Evolutionary conservation across 2,888 invertebrate species (phyloP), one percentile per base, ranked within the genome.

Genomic region (Altica lythri): DNA sequence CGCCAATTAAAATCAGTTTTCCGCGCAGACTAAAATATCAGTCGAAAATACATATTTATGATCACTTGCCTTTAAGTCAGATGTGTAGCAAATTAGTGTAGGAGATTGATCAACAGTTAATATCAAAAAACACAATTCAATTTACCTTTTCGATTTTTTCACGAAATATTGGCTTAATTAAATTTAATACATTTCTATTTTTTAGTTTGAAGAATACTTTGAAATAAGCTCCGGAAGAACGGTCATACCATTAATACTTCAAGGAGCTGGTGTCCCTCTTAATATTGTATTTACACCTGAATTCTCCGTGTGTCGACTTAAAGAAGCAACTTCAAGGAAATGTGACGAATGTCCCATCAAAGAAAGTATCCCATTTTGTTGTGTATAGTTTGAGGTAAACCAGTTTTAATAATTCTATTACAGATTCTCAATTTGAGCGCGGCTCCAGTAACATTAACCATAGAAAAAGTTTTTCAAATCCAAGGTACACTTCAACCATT

Each of bases 401-500:
- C 16, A 6, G 27, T 9, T 14, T 19, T 16, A 8, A 13, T 13
- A 44, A 14, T 32, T 2, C 12, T 18, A 9, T 43, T 52, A 22
- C 46, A 66, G 61, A 48, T 66, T 6, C 34, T 49, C 19, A 66
- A 66, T 38, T n/a, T 30, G 13, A 58, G 61, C 5, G 52, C 55
- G 29, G 50, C 46, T 9, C 38, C 29, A 13, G 51, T 63, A 4
- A 34, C 22, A 2, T 30, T 64, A 27, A 40, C n/a, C n/a, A 49
- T 66, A 17, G 55, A 62, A 16, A 66, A 65, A 50, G 10, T 62
- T 5, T 60, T 65, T 42, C 62, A 66, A 55, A 55, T 65, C 6
- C 60, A 62, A 40, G 63, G 59, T 1, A 13, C 19, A 1, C 27
- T 62, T 44, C 19, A 40, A 32, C 43, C 53, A 8, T 6, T 37